phyloP scores from a whole-genome alignment of 2,888 invertebrate genomes.

The Melitaea athalia region DNA sequence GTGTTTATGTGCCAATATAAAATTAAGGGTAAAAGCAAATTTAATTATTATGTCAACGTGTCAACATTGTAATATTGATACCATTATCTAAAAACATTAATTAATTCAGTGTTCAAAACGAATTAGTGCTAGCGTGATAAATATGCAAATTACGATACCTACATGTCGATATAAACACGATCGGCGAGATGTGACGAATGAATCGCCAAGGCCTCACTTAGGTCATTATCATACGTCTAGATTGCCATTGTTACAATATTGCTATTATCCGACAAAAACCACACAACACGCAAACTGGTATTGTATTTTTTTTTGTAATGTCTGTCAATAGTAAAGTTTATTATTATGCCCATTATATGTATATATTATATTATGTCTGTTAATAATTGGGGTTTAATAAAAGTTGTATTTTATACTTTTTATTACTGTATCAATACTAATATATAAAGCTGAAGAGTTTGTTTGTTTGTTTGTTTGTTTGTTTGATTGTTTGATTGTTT shows the following conservation, averaged over 20 bases:
- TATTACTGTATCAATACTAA: no score
- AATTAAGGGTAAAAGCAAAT: no score
- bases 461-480: no score
- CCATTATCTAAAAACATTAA: not conserved
- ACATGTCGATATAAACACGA: conserved; percentile 1
- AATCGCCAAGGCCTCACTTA: conserved; percentile 25
- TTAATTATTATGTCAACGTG: no score
- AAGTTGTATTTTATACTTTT: not conserved
- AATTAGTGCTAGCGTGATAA: not conserved
- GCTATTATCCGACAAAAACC: conserved; percentile 15
- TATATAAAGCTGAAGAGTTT: no score
- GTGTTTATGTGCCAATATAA: no score
- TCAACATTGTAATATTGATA: not conserved
- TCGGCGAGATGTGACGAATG: conserved; percentile 4
- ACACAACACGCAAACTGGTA: conserved; percentile 12
- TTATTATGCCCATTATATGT: conserved; percentile 6
- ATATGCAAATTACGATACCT: not conserved
- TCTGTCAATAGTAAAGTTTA: conserved; percentile 7
- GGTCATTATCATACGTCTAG: conserved; percentile 34
- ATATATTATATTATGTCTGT: no score
- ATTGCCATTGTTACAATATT: conserved; percentile 29
- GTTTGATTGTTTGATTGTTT: no score
- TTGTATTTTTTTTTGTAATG: conserved; percentile 8
- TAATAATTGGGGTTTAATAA: conserved; percentile 7
- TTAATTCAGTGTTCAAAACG: not conserved